Conservation (phyloP, 2,113 vertebrate species). For the Upupa epops region DNA sequence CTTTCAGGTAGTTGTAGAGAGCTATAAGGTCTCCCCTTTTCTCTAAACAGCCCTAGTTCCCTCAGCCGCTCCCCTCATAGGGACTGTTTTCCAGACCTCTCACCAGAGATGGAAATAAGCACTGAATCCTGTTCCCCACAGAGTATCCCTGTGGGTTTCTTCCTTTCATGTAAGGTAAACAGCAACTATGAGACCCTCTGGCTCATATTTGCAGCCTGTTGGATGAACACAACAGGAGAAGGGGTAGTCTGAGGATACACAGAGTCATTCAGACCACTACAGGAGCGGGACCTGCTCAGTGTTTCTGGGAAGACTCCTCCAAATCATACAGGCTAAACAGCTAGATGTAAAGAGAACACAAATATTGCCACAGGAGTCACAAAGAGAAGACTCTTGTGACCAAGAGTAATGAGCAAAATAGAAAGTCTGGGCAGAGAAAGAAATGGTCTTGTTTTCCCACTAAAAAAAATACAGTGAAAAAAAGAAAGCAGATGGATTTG, state of each 20-base stretch:
- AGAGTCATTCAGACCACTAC: background rate
- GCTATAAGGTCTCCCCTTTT: too few species aligned
- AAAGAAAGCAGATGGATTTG: background rate
- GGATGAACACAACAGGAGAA: conserved; percentile 4
- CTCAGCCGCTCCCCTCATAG: too few species aligned
- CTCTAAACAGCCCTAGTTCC: too few species aligned
- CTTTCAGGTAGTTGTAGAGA: too few species aligned
- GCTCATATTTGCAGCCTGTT: background rate
- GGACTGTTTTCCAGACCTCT: too few species aligned
- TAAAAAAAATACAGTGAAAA: background rate
- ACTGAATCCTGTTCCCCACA: background rate
- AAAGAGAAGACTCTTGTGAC: background rate
- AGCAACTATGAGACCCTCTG: background rate
- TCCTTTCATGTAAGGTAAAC: background rate
- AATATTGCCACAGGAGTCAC: background rate
- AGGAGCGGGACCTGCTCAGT: rapidly evolving
- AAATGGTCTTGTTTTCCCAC: background rate
- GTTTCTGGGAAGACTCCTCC: background rate
- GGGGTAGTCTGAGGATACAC: background rate
- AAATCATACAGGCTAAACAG: conserved; percentile 1
- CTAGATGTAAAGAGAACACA: background rate
- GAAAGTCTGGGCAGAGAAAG: background rate
- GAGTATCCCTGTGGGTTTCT: background rate
- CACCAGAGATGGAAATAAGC: background rate
- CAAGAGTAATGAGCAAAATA: background rate